Conservation (phyloP, 1,140 invertebrate genomes). For the Ceratosolen solmsi region DNA sequence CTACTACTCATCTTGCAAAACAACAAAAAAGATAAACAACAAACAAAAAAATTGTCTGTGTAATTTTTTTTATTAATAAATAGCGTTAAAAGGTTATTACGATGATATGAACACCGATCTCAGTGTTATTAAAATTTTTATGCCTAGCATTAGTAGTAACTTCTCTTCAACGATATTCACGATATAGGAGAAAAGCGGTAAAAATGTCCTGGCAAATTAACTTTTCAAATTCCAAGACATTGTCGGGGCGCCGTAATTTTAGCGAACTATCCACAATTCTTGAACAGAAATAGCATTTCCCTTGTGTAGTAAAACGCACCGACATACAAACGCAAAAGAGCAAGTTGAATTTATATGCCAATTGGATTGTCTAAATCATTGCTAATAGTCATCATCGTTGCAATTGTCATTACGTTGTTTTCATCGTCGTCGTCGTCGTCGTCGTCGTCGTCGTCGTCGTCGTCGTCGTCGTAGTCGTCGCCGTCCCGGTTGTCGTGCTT, state of each 20-base stretch:
- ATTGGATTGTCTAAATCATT: not conserved
- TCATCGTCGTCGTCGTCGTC: conserved; percentile 3
- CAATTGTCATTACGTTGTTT: too few species aligned
- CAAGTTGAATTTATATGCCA: not conserved
- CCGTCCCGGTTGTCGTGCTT: not conserved
- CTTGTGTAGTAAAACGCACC: not conserved
- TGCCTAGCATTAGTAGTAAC: too few species aligned
- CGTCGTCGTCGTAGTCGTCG: not conserved
- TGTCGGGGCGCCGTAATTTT: not conserved
- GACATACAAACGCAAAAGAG: not conserved
- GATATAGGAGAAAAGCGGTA: not conserved
- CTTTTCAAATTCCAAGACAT: not conserved
- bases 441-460: not conserved
- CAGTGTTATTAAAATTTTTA: too few species aligned
- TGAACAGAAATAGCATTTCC: not conserved
- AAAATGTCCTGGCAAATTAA: not conserved
- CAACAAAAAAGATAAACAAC: not conserved
- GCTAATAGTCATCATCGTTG: too few species aligned
- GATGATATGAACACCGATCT: too few species aligned
- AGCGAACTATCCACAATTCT: not conserved
- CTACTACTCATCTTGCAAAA: too few species aligned
- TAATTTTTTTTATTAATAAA: not conserved
- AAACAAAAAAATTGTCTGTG: too few species aligned
- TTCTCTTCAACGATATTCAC: too few species aligned
- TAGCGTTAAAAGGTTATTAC: not conserved